A percentile compares a stretch with the other conserved stretches of the same genome.
Conservation (phyloP, 2,113 vertebrate genomes). For the Talpa occidentalis region DNA sequence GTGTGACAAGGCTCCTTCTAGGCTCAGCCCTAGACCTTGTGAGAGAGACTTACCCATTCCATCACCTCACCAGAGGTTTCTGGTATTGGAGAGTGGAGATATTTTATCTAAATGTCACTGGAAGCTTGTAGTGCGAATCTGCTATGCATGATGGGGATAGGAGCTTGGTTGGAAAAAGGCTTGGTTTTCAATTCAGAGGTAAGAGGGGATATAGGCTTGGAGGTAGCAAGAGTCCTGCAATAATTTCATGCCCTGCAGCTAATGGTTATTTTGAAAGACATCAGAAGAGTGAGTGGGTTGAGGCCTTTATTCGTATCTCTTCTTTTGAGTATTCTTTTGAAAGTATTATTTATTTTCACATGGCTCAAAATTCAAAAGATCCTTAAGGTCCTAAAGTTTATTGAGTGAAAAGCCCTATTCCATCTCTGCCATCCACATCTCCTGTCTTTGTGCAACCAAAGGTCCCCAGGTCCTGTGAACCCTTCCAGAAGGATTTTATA, state of each 20-base stretch:
- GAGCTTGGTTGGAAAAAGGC: neutral
- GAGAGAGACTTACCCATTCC: neutral
- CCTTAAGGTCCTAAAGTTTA: neutral
- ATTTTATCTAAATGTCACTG: neutral
- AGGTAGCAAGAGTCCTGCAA: fast-evolving
- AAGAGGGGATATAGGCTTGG: neutral
- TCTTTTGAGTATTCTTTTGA: neutral
- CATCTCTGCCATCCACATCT: neutral
- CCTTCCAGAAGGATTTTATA: neutral
- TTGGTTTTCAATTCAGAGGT: neutral
- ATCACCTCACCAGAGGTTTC: neutral
- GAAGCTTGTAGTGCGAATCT: neutral
- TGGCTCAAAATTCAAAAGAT: neutral
- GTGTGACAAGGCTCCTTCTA: neutral
- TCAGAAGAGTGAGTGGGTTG: too few species aligned
- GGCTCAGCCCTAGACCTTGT: neutral
- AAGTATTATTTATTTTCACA: slow-evolving; percentile 24
- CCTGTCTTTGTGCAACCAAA: neutral
- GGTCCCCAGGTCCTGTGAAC: neutral
- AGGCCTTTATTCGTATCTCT: neutral
- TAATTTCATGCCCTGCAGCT: fast-evolving
- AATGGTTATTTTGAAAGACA: neutral
- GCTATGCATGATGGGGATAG: neutral
- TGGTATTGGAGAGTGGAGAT: neutral
- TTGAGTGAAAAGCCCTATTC: neutral